These are phyloP conservation scores for Cheilosia impressa DNA, from an alignment of 2,888 invertebrate species.

Conservation along the genomic window DNA sequence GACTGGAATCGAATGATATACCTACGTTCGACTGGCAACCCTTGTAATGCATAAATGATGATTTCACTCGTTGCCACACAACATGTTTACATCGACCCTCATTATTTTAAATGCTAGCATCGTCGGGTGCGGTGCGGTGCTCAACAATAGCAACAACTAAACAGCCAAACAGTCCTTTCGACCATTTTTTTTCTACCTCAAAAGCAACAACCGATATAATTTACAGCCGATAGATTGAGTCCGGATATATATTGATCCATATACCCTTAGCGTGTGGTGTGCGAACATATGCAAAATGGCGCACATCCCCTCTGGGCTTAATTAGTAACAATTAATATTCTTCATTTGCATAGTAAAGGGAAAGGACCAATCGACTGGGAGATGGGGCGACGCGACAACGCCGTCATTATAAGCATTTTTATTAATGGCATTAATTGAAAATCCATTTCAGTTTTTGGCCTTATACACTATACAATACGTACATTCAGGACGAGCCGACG, in stretches of 20 bases:
- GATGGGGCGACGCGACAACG: not conserved
- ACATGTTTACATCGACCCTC: conserved; percentile 69
- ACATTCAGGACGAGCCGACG: not conserved
- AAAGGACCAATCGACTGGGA: conserved; percentile 21
- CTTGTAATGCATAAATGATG: conserved; percentile 71
- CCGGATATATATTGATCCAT: conserved; percentile 25
- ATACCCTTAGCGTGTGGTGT: not conserved
- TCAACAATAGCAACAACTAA: conserved; percentile 7
- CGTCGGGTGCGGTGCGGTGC: not conserved
- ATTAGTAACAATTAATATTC: conserved; percentile 77
- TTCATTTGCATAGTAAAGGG: conserved; percentile 68
- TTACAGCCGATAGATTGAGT: conserved; percentile 43
- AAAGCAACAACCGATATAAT: conserved; percentile 39
- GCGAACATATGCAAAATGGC: conserved; percentile 36
- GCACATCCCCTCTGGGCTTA: conserved; percentile 54
- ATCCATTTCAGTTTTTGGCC: conserved; percentile 19
- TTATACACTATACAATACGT: not conserved
- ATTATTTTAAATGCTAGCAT: conserved; percentile 64
- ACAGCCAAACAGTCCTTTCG: conserved; percentile 1
- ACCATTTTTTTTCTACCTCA: not conserved
- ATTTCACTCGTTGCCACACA: conserved; percentile 64
- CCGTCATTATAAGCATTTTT: conserved; percentile 51
- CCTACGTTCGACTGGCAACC: conserved; percentile 35
- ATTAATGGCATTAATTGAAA: conserved; percentile 57
- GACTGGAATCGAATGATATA: conserved; percentile 65